Base-by-base conservation (phyloP, 2,113 vertebrate genomes). In the Xenotilapia caudafasciata region DNA sequence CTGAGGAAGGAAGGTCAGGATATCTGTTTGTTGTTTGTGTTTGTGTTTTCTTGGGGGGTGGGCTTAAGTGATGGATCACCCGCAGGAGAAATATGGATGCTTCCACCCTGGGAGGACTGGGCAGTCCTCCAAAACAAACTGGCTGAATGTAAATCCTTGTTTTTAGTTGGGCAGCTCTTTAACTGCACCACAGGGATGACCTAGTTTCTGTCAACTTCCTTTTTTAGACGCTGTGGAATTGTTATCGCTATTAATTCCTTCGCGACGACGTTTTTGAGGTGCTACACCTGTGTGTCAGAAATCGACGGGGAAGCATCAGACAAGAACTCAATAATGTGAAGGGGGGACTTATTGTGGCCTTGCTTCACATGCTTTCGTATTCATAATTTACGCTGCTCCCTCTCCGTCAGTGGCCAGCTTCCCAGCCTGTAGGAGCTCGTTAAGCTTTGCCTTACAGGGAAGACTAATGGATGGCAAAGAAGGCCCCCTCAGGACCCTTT, bases 1-100 rank as follows among this genome's bases (percentile, higher is more conserved):
- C 91, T 60, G 91, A 94, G 94, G 95, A 94, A 88, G 87, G 95
- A 96, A 96, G 96, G 95, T 96, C 96, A 94, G 91, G 90, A 89
- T 94, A 92, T 95, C 90, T 93, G 93, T 95, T 95, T 93, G 88
- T 92, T 95, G 77, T 91, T 93, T 93, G 79, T 91, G 84, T 86
- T 89, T 87, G 86, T 85, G n/a, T 7, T 73, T 86, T 86, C 85
- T 70, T 5, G 2, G 83, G 82, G 83, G 68, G 65, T 79, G 68
- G 14, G 77, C 80, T 83, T 26, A 82, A 90, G 84, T 95, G 95
- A 96, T 94, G 90, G 94, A 96, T 95, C 86, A 89, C 89, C 88
- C 6, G 28, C 86, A 60, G 87, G 82, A 95, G 90, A 89, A 89
- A 92, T 92, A 92, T 90, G 92, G 94, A 95, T 89, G 89, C 82